Conservation (phyloP, 2,888 invertebrate genomes). For the Polydrusus pterygomalis region DNA sequence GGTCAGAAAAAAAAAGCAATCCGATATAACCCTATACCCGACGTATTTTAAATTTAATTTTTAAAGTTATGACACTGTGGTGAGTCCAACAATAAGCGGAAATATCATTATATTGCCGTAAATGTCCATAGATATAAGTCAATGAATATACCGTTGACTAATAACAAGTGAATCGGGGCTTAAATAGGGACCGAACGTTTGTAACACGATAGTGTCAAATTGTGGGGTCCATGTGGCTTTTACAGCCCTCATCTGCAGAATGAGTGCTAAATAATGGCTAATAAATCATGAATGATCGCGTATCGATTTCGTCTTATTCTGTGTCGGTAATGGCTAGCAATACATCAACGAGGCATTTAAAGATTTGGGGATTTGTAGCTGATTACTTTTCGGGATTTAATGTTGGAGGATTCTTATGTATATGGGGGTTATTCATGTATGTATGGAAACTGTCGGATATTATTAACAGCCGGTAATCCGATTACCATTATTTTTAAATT, state of each 20-base stretch:
- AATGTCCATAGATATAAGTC: too few relatives aligned
- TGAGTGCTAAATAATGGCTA: constrained; percentile 50
- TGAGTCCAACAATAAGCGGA: too few relatives aligned
- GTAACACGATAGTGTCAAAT: constrained; percentile 51
- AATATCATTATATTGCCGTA: too few relatives aligned
- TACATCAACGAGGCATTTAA: constrained; percentile 42
- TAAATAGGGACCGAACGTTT: constrained; percentile 37
- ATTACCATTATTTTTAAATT: too few relatives aligned
- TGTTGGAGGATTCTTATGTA: neutral
- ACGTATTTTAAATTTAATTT: too few relatives aligned
- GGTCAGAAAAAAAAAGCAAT: too few relatives aligned
- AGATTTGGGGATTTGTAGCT: constrained; percentile 42
- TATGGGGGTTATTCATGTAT: too few relatives aligned
- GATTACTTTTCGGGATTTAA: constrained; percentile 32
- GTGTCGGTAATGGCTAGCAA: constrained; percentile 35
- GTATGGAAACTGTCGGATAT: too few relatives aligned
- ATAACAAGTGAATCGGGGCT: constrained; percentile 39
- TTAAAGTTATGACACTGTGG: too few relatives aligned
- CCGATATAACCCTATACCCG: too few relatives aligned
- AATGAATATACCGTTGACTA: constrained; percentile 15
- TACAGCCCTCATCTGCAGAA: constrained; percentile 49
- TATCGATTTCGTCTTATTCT: constrained; percentile 47
- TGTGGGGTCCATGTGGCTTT: constrained; percentile 47
- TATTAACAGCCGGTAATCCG: too few relatives aligned
- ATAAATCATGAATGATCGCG: constrained; percentile 51